Conservation (phyloP, 2,888 invertebrate genomes). For the Uloborus plumipes region DNA sequence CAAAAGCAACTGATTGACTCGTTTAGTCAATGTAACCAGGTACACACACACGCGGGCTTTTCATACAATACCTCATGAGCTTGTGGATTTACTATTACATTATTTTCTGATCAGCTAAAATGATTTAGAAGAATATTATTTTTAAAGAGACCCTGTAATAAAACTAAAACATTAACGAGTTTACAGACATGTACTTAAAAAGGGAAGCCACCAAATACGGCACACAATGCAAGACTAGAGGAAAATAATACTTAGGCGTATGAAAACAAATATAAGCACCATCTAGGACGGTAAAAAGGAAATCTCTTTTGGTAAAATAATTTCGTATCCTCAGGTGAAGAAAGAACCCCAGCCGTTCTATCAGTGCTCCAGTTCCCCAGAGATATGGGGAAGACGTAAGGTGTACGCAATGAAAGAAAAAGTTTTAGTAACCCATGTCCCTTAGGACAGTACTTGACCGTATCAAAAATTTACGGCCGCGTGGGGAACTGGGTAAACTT, state of each 20-base stretch:
- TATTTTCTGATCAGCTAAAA: too few relatives aligned
- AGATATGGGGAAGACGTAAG: not conserved
- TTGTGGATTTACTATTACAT: too few relatives aligned
- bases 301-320: slow-evolving; percentile 4
- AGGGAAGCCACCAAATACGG: not conserved
- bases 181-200: too few relatives aligned
- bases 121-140: too few relatives aligned
- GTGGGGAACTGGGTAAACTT: slow-evolving; percentile 27
- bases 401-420: not conserved
- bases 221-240: not conserved
- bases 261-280: slow-evolving; percentile 7
- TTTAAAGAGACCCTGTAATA: too few relatives aligned
- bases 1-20: too few relatives aligned
- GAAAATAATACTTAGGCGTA: slow-evolving; percentile 37
- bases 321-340: slow-evolving; percentile 30
- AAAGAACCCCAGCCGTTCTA: slow-evolving; percentile 43
- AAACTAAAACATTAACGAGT: too few relatives aligned
- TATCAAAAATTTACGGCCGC: slow-evolving; percentile 58
- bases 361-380: slow-evolving; percentile 16
- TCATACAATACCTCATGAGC: too few relatives aligned
- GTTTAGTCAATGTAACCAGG: too few relatives aligned
- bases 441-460: slow-evolving; percentile 52
- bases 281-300: slow-evolving; percentile 8
- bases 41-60: too few relatives aligned
- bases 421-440: slow-evolving; percentile 10